These are phyloP conservation scores for Sitophilus oryzae DNA, from an alignment of 1,140 invertebrate genomes.

Conservation along the genomic window DNA sequence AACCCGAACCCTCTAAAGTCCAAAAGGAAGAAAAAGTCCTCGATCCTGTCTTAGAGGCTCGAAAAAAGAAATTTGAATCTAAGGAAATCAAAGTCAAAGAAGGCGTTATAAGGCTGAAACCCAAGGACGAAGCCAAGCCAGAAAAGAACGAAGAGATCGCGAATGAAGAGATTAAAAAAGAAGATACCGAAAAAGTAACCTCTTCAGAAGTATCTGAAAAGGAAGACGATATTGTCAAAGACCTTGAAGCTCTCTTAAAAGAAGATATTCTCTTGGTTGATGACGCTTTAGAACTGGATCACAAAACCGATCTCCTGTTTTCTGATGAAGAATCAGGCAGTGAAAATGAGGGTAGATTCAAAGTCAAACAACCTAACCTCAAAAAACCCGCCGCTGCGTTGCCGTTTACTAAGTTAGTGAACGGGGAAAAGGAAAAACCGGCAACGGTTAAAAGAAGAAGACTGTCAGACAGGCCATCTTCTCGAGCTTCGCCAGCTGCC, in stretches of 20 bases:
- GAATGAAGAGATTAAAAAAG: constrained; percentile 9
- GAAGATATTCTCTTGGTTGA: constrained; percentile 30
- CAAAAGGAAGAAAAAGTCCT: constrained; percentile 24
- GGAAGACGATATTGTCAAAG: constrained; percentile 15
- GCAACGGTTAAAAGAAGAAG: constrained; percentile 1
- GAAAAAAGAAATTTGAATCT: constrained; percentile 39
- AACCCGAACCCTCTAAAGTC: not conserved
- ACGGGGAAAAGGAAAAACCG: constrained; percentile 18
- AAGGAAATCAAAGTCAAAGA: constrained; percentile 35
- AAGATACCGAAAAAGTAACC: not conserved
- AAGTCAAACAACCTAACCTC: constrained; percentile 27
- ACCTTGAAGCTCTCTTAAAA: constrained; percentile 24
- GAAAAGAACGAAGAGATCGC: constrained; percentile 16
- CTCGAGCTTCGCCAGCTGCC: not conserved
- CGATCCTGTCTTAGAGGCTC: constrained; percentile 40
- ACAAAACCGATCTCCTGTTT: constrained; percentile 39
- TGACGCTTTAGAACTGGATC: constrained; percentile 28
- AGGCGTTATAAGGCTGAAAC: constrained; percentile 40
- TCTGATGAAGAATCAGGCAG: constrained; percentile 39
- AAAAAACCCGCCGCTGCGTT: constrained; percentile 21
- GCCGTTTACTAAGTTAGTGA: constrained; percentile 29
- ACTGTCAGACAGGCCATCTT: not conserved
- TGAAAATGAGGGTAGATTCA: constrained; percentile 41
- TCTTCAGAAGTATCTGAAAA: constrained; percentile 2
- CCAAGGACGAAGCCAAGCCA: constrained; percentile 27